Base-by-base conservation (phyloP, 2,888 invertebrate species). In the Pemphredon lugubris region DNA sequence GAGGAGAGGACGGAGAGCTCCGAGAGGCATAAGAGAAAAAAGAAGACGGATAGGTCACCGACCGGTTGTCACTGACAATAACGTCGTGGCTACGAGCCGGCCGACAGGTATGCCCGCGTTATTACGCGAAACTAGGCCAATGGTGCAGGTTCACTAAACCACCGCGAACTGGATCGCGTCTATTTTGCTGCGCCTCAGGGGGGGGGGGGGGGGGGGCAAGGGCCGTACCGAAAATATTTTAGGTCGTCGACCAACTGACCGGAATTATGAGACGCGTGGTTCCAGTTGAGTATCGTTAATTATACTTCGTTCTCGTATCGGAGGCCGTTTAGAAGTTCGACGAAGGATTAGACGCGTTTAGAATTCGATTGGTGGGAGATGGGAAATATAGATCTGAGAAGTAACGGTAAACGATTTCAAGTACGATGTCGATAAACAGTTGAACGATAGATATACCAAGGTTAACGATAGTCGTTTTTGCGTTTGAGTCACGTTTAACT, bases 101-200 rank as follows among this genome's bases (percentile, higher is more conserved):
- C 23, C 14, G 61, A 5, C 71, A 60, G 55, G 66, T 67, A 67
- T 44, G 54, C 57, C 51, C 23, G 61, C 55, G 40, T 73, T 74
- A 72, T 72, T 68, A 55, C 34, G 20, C 39, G 53, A 83, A n/a
- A 81, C 70, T 80, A 69, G 84, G 81, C 70, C 83, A 83, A 77
- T 75, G 55, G 74, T 72, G 79, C 79, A 80, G 73, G 83, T 80
- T 81, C 70, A 70, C 73, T 73, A 75, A 78, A 80, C 71, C 61
- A 58, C 37, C 13, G 47, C 39, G 34, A 50, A 71, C 68, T 54
- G 21, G 59, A 67, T 66, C 39, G 61, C 55, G 63, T 79, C 78
- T 81, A 48, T 50, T 73, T 72, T 70, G 47, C 51, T 60, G 57
- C 23, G 39, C 16, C 0, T 26, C 18, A 34, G 14, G 42, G 66